Percentiles rank a stretch among this genome's conserved stretches.
These are phyloP conservation scores for Laterallus jamaicensis DNA, from an alignment of 2,113 vertebrate species.

Conservation along the genomic window DNA sequence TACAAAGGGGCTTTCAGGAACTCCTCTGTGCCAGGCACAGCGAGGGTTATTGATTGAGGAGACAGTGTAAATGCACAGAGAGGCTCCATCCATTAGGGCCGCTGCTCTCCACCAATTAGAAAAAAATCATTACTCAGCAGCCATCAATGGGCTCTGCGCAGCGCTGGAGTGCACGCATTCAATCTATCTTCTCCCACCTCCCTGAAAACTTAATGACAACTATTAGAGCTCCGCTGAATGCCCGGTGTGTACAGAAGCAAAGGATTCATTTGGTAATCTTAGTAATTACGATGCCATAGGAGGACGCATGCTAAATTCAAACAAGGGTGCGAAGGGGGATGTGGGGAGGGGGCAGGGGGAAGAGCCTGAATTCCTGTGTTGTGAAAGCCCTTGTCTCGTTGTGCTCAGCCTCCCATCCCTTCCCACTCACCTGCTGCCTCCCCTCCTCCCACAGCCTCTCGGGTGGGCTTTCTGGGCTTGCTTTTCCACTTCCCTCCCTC, in stretches of 20 bases:
- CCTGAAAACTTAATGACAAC: constrained; percentile 83
- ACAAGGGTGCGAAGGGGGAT: background rate
- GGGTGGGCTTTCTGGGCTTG: background rate
- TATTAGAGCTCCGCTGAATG: constrained; percentile 83
- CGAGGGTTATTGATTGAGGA: constrained; percentile 83
- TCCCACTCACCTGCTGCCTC: constrained; percentile 11
- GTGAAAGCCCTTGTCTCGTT: background rate
- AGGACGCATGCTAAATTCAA: constrained; percentile 71
- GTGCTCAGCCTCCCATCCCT: background rate
- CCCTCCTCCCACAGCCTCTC: background rate
- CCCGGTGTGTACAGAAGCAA: constrained; percentile 80
- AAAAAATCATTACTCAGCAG: constrained; percentile 86
- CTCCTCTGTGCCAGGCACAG: constrained; percentile 75
- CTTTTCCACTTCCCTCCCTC: accelerated
- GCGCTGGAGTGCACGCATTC: constrained; percentile 75
- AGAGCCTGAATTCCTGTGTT: constrained; percentile 45
- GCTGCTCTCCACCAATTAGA: constrained; percentile 85
- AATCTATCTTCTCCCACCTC: constrained; percentile 73
- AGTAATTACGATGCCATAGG: constrained; percentile 76
- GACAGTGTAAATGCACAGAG: constrained; percentile 78
- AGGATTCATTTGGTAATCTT: constrained; percentile 82
- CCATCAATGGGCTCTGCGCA: constrained; percentile 78
- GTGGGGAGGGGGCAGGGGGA: background rate
- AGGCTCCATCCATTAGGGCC: constrained; percentile 84
- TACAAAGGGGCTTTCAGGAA: constrained; percentile 82